Evolutionary conservation across 2,797 vertebrate species (phyloP).

Genomic region (Lepidocolaptes lacrymiger): DNA sequence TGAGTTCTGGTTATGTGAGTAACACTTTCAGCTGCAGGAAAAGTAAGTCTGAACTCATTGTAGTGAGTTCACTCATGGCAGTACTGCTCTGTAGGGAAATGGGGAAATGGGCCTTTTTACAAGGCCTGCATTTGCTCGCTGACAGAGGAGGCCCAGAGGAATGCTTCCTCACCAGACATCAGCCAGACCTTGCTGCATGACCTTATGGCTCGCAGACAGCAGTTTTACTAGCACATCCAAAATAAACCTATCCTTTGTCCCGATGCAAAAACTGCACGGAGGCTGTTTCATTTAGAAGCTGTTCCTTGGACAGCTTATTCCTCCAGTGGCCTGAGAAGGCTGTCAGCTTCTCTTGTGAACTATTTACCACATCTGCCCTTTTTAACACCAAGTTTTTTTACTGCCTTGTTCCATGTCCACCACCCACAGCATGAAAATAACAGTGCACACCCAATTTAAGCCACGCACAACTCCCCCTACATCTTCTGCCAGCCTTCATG

Average conservation of each 20-base stretch:
- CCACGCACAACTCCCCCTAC: background rate
- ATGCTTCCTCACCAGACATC: conserved; percentile 25
- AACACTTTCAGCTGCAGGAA: background rate
- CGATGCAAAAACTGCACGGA: conserved; percentile 25
- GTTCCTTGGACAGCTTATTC: conserved; percentile 40
- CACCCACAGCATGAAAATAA: background rate
- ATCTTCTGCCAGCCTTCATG: background rate
- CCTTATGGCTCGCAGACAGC: background rate
- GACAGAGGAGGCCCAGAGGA: conserved; percentile 41
- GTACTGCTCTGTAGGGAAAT: background rate
- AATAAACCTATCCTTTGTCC: conserved; percentile 47
- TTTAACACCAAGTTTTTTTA: background rate
- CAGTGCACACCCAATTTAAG: background rate
- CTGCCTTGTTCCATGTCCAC: background rate
- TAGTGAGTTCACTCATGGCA: background rate
- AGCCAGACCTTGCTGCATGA: conserved; percentile 40
- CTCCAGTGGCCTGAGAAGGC: conserved; percentile 1
- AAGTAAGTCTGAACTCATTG: background rate
- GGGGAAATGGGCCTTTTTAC: background rate
- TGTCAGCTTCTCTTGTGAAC: conserved; percentile 34
- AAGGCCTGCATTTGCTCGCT: background rate
- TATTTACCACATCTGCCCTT: conserved; percentile 38
- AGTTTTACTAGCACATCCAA: conserved; percentile 55
- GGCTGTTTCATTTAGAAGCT: conserved; percentile 47
- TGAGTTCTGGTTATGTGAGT: background rate